These are phyloP conservation scores for Menura novaehollandiae DNA, from an alignment of 2,113 vertebrate species.

Conservation along the genomic window DNA sequence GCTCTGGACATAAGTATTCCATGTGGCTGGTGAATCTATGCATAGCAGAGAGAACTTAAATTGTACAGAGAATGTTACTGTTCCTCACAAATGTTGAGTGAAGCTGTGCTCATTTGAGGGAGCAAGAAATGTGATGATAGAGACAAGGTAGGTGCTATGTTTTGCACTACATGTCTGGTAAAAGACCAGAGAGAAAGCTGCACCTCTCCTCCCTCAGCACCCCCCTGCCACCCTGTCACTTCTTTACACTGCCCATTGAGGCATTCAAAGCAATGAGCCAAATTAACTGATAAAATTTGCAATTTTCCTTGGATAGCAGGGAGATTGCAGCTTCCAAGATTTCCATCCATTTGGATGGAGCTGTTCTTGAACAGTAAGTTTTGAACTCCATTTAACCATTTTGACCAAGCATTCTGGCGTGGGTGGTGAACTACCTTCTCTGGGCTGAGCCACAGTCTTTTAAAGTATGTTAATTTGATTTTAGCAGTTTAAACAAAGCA, in stretches of 20 bases:
- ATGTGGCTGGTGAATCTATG: neutral
- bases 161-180: conserved; percentile 68
- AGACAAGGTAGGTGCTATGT: neutral
- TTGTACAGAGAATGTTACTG: neutral
- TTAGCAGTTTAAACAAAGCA: neutral
- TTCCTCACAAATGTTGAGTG: neutral
- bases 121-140: neutral
- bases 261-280: conserved; percentile 78
- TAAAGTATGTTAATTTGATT: neutral
- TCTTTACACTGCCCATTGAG: conserved; percentile 82
- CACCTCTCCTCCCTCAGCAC: neutral
- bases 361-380: neutral
- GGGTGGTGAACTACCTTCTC: neutral
- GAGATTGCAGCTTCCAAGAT: neutral
- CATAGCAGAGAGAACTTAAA: neutral
- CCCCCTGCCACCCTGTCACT: conserved; percentile 2
- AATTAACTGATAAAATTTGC: conserved; percentile 48
- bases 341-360: neutral
- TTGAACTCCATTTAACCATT: neutral
- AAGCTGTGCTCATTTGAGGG: neutral
- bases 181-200: conserved; percentile 82
- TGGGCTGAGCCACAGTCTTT: neutral
- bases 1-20: neutral
- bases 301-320: conserved; percentile 76
- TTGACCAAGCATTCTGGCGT: neutral